Base-by-base conservation (phyloP, 2,888 invertebrate species). In the Epinotia ramella region DNA sequence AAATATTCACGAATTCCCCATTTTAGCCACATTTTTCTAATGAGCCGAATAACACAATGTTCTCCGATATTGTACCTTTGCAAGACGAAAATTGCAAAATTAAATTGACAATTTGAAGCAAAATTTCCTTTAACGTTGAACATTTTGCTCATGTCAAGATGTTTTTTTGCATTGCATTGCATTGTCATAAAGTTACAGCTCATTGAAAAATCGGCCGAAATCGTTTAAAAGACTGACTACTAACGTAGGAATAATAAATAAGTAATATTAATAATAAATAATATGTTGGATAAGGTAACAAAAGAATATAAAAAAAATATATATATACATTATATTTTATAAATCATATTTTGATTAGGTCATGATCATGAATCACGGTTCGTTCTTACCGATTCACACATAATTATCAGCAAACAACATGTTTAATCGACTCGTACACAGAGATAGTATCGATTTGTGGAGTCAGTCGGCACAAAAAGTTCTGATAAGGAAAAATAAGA, bases 1-100 rank as follows among this genome's bases (percentile, higher is more conserved):
- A 94, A 94, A 94, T 94, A 94, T 94, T 93, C 94, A 91, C 82
- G 92, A 87, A 89, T 93, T 92, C 94, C 94, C 94, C 94, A 85
- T 87, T 84, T 82, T 85, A 88, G 88, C 88, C 88, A 85, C 81
- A 87, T 81, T 87, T 86, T 89, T 89, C 91, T 88, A 82, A 66
- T 53, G 65, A 70, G 60, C 74, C 49, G 24, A 13, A 3, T 44
- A 3, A 56, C 0, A 40, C 57, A 33, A 57, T 13, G 18, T 6
- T 66, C 24, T 24, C 20, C 24, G 13, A 59, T 59, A 12, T 24
- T 6, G 13, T 20, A 57, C 20, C 18, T 57, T 20, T 49, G 49
- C 49, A 13, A 13, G 13, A 16, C n/a, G n/a, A n/a, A 13, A 5
- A 49, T 44, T 63, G 63, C 62, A n/a, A 63, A n/a, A 46, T 12